Base-by-base conservation (phyloP, 2,113 vertebrate species). In the Sturnira hondurensis region DNA sequence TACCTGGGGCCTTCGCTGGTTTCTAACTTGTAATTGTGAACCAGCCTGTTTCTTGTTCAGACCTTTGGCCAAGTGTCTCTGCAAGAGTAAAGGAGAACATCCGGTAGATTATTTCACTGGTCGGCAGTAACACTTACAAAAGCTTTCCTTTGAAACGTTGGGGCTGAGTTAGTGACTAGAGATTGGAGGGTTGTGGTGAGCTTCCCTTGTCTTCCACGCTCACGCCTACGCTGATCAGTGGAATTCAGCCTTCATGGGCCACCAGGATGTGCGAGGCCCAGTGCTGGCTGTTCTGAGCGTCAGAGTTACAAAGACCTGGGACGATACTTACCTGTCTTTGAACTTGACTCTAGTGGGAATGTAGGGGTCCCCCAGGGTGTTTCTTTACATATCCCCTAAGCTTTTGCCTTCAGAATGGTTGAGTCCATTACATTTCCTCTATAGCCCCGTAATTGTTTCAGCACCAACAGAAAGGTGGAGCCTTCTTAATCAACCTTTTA, bases 191-290 rank as follows among this genome's bases (percentile, higher is more conserved):
- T 61, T 8, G 17, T n/a, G 33, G 28, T 4, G 7, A 3, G 8
- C 16, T 14, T 58, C 45, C 33, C 3, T 24, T 52, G 31, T 12
- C 74, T 58, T 7, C 4, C 1, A 4, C 24, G 41, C 61, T 33
- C 2, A 0, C 10, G 7, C 50, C 56, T 26, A 1, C 3, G 1
- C 43, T 1, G 7, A 45, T 22, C 58, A 2, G 56, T 19, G 9
- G 45, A 20, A 2, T 50, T 36, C 22, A 0, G n/a, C 2, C 0
- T 33, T 61, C 7, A 0, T 5, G 17, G 70, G 78, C 26, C 28
- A 33, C 43, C 7, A 14, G 80, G 24, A 36, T 20, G 28, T 26
- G 43, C 0, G 3, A 26, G 82, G 54, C 56, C 2, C 31, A 0
- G 36, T 31, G n/a, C 14, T 1, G 3, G 71, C 12, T 16, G 5